Conservation (phyloP, 2,113 vertebrate species). For the Strigops habroptila region DNA sequence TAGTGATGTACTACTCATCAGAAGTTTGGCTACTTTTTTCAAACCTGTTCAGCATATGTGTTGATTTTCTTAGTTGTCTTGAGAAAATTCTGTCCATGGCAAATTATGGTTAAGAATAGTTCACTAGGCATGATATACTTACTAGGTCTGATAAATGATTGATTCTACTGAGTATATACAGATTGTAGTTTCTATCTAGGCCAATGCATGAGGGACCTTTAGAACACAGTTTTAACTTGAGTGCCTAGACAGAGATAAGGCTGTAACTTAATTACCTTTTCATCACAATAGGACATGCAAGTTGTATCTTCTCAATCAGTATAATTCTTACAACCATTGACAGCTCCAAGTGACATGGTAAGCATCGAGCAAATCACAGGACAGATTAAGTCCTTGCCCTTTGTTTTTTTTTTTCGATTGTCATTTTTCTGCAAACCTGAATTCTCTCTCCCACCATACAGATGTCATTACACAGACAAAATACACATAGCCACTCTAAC, state of each 20-base stretch:
- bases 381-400: not conserved
- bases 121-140: not conserved
- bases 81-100: not conserved
- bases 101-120: not conserved
- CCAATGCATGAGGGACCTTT: accelerated
- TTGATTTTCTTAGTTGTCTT: not conserved
- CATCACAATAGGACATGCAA: not conserved
- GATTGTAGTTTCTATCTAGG: not conserved
- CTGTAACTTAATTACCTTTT: not conserved
- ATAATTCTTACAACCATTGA: not conserved
- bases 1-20: accelerated
- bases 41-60: not conserved
- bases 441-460: not conserved
- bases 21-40: not conserved
- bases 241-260: not conserved
- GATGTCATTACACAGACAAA: not conserved
- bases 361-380: not conserved
- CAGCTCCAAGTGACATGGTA: not conserved
- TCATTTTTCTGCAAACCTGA: not conserved
- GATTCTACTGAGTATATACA: not conserved
- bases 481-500: not conserved
- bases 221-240: not conserved
- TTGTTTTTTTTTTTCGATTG: not conserved
- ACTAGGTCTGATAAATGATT: not conserved
- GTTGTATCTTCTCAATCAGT: not conserved